Evolutionary conservation across 2,797 vertebrate genomes (phyloP).

Genomic region (Liparis tanakae): DNA sequence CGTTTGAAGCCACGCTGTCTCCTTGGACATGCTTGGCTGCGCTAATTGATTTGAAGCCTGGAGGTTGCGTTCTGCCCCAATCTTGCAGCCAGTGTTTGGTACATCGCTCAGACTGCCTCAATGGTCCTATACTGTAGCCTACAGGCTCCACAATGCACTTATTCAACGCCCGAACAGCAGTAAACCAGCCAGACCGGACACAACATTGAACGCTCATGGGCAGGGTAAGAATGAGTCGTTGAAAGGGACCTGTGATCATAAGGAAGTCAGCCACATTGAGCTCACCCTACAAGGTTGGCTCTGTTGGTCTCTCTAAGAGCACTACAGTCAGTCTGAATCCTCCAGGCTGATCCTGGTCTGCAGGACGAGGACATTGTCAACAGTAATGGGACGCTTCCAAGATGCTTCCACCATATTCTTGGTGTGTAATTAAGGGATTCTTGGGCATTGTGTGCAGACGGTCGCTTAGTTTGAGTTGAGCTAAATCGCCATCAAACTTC

Average conservation of each 20-base stretch:
- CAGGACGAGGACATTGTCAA: constrained; percentile 5
- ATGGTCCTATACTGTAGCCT: constrained; percentile 44
- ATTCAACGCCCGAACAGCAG: constrained; percentile 36
- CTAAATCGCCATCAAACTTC: constrained; percentile 1
- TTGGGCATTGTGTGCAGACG: neutral
- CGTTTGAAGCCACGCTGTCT: constrained; percentile 30
- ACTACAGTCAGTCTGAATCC: constrained; percentile 36
- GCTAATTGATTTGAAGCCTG: constrained; percentile 58
- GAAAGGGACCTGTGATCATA: constrained; percentile 56
- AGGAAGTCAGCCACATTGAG: constrained; percentile 42
- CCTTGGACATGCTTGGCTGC: constrained; percentile 17
- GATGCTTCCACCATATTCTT: neutral
- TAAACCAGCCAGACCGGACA: constrained; percentile 56
- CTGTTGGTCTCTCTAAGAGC: constrained; percentile 22
- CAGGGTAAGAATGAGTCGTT: constrained; percentile 59
- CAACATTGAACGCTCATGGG: constrained; percentile 44
- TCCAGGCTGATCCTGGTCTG: constrained; percentile 19
- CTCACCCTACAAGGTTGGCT: constrained; percentile 46
- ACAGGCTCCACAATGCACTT: constrained; percentile 50
- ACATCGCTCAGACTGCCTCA: constrained; percentile 31
- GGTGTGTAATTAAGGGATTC: constrained; percentile 8
- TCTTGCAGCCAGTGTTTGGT: constrained; percentile 34
- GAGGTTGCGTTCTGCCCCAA: constrained; percentile 42
- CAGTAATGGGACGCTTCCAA: constrained; percentile 9
- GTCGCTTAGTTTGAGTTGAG: constrained; percentile 5